Percentiles rank a stretch among this genome's conserved stretches.
phyloP scores from a whole-genome alignment of 2,888 invertebrate species.

The Gymnosoma rotundatum region DNA sequence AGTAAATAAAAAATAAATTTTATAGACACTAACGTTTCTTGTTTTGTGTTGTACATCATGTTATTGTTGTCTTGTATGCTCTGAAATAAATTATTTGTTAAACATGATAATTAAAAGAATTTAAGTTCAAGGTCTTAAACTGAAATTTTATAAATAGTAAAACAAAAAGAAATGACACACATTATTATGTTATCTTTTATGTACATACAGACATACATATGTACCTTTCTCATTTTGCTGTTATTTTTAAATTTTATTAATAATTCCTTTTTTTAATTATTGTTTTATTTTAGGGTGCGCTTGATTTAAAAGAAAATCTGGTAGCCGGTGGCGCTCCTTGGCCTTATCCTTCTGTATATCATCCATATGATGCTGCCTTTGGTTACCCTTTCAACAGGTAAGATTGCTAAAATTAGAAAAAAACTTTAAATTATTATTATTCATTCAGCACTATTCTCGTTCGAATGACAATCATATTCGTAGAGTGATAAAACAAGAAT shows the following conservation, averaged over 20 bases:
- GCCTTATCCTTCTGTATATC: conserved; percentile 96
- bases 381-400: conserved; percentile 98
- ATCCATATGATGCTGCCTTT: conserved; percentile 96
- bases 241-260: conserved; percentile 21
- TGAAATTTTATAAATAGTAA: conserved; percentile 7
- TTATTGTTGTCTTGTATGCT: conserved; percentile 25
- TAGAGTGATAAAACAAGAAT: no score
- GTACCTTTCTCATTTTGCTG: not conserved
- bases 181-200: conserved; percentile 6
- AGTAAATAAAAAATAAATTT: not conserved
- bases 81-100: conserved; percentile 76
- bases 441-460: no score
- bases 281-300: conserved; percentile 87
- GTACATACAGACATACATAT: not conserved
- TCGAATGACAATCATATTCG: no score
- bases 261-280: conserved; percentile 37
- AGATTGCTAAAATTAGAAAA: conserved; percentile 81
- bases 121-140: conserved; percentile 78
- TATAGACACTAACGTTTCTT: not conserved
- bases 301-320: conserved; percentile 94
- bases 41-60: conserved; percentile 14
- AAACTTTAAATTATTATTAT: no score
- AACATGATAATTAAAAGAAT: conserved; percentile 79
- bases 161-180: conserved; percentile 1
- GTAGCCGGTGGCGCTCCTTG: conserved; percentile 91